These are phyloP conservation scores for Desoria tigrina DNA, from an alignment of 2,888 invertebrate genomes.

Conservation along the genomic window DNA sequence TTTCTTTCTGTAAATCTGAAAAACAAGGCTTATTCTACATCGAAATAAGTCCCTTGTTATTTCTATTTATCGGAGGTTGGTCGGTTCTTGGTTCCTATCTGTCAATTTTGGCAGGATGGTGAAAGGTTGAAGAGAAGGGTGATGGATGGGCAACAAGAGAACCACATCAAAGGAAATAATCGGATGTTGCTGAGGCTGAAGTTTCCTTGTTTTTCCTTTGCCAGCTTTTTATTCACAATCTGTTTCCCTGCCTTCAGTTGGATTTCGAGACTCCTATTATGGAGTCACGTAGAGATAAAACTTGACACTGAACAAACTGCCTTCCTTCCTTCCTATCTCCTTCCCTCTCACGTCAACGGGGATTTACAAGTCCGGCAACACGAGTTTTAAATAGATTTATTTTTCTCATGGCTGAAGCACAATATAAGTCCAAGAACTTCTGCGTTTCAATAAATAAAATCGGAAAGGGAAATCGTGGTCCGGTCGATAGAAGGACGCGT, in stretches of 20 bases:
- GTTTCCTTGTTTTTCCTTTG: constrained; percentile 36
- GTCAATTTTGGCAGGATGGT: constrained; percentile 7
- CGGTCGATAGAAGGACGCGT: no score
- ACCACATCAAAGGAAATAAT: constrained; percentile 41
- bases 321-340: constrained; percentile 1
- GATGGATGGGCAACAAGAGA: constrained; percentile 24
- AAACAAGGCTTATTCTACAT: no score
- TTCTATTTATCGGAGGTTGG: no score
- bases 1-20: no score
- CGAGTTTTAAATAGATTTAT: no score
- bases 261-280: constrained; percentile 46
- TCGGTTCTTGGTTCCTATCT: no score
- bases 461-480: no score
- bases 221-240: constrained; percentile 3
- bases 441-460: no score
- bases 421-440: no score
- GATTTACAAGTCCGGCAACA: background rate
- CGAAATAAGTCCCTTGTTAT: no score
- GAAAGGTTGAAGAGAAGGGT: constrained; percentile 18
- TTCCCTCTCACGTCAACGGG: background rate
- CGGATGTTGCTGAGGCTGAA: constrained; percentile 36
- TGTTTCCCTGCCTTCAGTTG: constrained; percentile 8
- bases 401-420: no score
- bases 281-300: constrained; percentile 48
- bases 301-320: constrained; percentile 38